Evolutionary conservation across 2,113 vertebrate genomes (phyloP), one percentile per base, ranked within the genome.

Genomic region (Ameiurus melas): DNA sequence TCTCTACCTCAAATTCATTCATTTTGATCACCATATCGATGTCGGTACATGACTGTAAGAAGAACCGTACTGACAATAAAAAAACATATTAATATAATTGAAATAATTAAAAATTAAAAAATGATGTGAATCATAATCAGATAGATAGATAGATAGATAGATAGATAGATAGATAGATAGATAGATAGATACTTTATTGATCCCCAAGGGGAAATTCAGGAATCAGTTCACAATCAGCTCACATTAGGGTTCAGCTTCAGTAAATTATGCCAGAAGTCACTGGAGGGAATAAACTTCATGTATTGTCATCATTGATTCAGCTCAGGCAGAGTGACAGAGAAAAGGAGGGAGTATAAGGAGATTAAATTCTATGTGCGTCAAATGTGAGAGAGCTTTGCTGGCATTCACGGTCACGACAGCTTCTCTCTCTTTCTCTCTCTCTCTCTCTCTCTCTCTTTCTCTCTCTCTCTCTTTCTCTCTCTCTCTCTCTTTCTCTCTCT

Each of bases 371-470:
- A 22, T 58, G 64, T 60, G n/a, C 2, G 20, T 30, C 71, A 36
- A 87, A 75, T 62, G 7, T 70, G 64, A 87, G 5, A 75, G 55
- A 51, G 70, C 19, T 68, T 87, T 75, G 36, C 83, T 75, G 36
- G 80, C 55, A 73, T 83, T 88, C 70, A 88, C 19, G 75, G 71
- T 78, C 43, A 66, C 20, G 58, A 62, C 70, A 62, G 13, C 39
- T 53, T 75, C 30, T n/a, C 19, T 71, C 79, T 58, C 55, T 77
- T 9, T 47, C 20, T 60, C 86, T 62, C 80, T 47, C 68, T 73
- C 66, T 36, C 22, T n/a, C n/a, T 73, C 64, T n/a, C 80, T 60
- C 66, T 75, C 30, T 39, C 27, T 71, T 53, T 75, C 30, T n/a
- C 19, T 71, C 79, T 58, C 55, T 77, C 16, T 47, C 20, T 60